Percentiles rank a stretch among this genome's conserved stretches.
Conservation (phyloP, 2,113 vertebrate genomes). For the Chaenogobius annularis region DNA sequence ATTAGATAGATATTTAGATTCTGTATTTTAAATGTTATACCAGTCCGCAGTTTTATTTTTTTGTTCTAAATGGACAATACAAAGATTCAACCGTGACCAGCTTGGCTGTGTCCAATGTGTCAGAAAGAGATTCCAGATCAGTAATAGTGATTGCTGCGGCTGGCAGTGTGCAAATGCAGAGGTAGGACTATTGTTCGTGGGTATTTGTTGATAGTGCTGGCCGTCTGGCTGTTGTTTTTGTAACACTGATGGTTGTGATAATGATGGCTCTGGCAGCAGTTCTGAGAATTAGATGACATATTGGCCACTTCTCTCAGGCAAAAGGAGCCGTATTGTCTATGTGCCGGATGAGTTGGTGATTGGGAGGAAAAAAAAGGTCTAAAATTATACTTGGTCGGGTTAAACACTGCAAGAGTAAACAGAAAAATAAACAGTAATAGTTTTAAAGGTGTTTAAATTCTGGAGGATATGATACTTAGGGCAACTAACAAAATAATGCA, state of each 20-base stretch:
- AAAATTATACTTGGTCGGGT: slow-evolving; percentile 18
- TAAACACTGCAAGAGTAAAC: slow-evolving; percentile 8
- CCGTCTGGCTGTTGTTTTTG: slow-evolving; percentile 31
- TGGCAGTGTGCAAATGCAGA: slow-evolving; percentile 39
- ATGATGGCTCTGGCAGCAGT: slow-evolving; percentile 34
- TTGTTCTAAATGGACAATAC: slow-evolving; percentile 3
- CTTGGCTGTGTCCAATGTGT: slow-evolving; percentile 4
- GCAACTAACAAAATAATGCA: neutral
- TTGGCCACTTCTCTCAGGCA: slow-evolving; percentile 37
- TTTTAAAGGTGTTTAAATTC: neutral
- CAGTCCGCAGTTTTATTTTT: slow-evolving; percentile 6
- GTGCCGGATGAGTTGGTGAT: slow-evolving; percentile 23
- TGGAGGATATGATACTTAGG: neutral
- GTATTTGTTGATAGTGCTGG: slow-evolving; percentile 35
- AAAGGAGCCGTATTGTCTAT: slow-evolving; percentile 31
- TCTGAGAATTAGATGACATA: slow-evolving; percentile 46
- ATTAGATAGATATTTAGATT: too few species aligned
- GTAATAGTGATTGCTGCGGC: slow-evolving; percentile 44
- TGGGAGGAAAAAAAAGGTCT: slow-evolving; percentile 35
- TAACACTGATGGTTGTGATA: slow-evolving; percentile 48
- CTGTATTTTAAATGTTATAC: neutral
- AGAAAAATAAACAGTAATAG: neutral
- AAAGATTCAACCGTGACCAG: slow-evolving; percentile 8
- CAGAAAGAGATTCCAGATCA: slow-evolving; percentile 21
- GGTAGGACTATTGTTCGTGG: slow-evolving; percentile 43